Base-by-base conservation (phyloP, 2,888 invertebrate genomes). In the Terebella lapidaria region DNA sequence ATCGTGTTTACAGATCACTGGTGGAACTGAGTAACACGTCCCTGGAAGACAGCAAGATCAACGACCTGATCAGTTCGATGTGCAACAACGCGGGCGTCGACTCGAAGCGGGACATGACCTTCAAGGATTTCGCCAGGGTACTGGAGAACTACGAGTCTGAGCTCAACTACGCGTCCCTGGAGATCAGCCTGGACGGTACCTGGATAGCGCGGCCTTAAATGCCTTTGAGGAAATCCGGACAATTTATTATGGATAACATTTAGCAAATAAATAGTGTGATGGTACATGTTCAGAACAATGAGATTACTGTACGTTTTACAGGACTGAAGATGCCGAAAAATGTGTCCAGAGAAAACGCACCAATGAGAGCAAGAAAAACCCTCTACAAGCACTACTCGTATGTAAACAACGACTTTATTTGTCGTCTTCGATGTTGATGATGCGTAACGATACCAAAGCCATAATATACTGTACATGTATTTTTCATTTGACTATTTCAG, bases 1-100 rank as follows among this genome's bases (percentile, higher is more conserved):
- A n/a, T n/a, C n/a, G n/a, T n/a, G n/a, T 4, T n/a, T 27, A 26
- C 66, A 83, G 84, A 64, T 85, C 85, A 15, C 79, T 85, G 66
- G 75, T 85, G 68, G 85, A 85, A 66, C 81, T 83, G 25, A 83
- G 83, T 2, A 81, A 80, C 61, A 83, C 82, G 24, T 80, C 81
- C 57, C 72, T 84, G 45, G 74, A 68, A 78, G 57, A 73, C 79
- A 55, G 67, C 69, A 47, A 80, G 80, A 66, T 74, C 82, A 60
- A 83, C 60, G 70, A 76, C 57, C 78, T 83, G 1, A 76, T 84
- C 3, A 71, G 73, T 20, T 73, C 74, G 4, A 84, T 85, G 82
- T 73, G 84, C 71, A 69, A 73, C 51, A 71, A 75, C 22, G 81
- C 82, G 29, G 81, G 81, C 3, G 68, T 83, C 25, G 70, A 75